phyloP scores from a whole-genome alignment of 2,797 vertebrate species.

The Melanotaenia parkinsoni region DNA sequence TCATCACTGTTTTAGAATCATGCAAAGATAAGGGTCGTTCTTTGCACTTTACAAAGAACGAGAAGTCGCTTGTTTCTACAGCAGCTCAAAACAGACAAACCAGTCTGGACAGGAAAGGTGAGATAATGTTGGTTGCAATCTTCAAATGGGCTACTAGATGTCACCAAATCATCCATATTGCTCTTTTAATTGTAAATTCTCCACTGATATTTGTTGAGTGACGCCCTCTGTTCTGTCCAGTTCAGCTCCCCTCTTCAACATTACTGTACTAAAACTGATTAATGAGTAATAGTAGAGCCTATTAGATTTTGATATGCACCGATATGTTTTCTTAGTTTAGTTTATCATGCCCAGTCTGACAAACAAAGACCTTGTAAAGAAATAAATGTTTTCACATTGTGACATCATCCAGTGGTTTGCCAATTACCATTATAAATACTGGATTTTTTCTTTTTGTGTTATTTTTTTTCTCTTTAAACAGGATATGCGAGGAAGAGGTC shows the following conservation, averaged over 20 bases:
- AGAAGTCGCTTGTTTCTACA: neutral
- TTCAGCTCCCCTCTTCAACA: neutral
- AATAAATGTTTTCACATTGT: neutral
- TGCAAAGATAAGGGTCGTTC: neutral
- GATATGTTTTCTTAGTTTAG: neutral
- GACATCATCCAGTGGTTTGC: neutral
- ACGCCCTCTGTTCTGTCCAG: neutral
- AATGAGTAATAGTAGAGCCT: neutral
- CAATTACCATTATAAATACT: neutral
- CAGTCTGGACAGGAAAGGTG: neutral
- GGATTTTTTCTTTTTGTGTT: neutral
- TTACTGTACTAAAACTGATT: neutral
- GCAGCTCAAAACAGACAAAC: neutral
- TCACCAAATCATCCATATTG: neutral
- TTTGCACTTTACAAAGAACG: neutral
- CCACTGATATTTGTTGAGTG: no score
- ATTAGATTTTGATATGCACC: neutral
- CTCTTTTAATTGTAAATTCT: neutral
- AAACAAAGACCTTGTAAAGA: neutral
- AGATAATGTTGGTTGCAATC: neutral
- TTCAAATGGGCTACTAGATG: neutral
- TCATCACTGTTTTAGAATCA: neutral
- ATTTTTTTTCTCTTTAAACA: neutral
- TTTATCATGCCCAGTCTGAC: neutral
- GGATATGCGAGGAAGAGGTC: neutral